Evolutionary conservation across 2,888 invertebrate genomes (phyloP).

Genomic region (Ceramica pisi): DNA sequence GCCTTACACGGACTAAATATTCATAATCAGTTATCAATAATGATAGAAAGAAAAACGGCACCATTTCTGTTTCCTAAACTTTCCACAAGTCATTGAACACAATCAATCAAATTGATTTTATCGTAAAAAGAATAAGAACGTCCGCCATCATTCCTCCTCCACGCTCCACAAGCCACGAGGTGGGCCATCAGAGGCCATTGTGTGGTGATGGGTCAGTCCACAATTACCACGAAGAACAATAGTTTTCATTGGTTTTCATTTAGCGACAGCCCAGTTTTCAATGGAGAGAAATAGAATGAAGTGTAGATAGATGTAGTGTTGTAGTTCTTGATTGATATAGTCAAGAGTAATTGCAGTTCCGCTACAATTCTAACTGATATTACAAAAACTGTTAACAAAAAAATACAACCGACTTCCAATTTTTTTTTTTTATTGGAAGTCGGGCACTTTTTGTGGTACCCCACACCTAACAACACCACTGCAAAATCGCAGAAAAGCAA

Average conservation of each 20-base stretch:
- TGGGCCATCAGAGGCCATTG: constrained; percentile 28
- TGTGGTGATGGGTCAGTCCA: constrained; percentile 4
- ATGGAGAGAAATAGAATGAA: background rate
- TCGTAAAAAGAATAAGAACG: background rate
- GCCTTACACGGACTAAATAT: no score
- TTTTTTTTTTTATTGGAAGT: no score
- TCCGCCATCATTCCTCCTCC: background rate
- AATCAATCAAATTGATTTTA: constrained; percentile 21
- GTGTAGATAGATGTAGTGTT: background rate
- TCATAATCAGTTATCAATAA: no score
- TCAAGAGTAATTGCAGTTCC: background rate
- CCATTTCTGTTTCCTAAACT: background rate
- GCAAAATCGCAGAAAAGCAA: no score
- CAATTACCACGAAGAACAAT: constrained; percentile 29
- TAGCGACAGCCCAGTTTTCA: constrained; percentile 8
- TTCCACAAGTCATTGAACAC: background rate
- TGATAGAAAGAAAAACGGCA: no score
- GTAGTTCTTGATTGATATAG: background rate
- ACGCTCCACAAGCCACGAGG: constrained; percentile 24
- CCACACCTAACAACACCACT: no score
- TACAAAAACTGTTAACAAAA: no score
- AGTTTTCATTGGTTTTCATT: constrained; percentile 46
- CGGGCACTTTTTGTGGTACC: no score
- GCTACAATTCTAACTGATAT: background rate
- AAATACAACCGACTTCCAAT: no score